These are phyloP conservation scores for Esox masquinongy DNA, from an alignment of 2,797 vertebrate genomes.

Conservation along the genomic window DNA sequence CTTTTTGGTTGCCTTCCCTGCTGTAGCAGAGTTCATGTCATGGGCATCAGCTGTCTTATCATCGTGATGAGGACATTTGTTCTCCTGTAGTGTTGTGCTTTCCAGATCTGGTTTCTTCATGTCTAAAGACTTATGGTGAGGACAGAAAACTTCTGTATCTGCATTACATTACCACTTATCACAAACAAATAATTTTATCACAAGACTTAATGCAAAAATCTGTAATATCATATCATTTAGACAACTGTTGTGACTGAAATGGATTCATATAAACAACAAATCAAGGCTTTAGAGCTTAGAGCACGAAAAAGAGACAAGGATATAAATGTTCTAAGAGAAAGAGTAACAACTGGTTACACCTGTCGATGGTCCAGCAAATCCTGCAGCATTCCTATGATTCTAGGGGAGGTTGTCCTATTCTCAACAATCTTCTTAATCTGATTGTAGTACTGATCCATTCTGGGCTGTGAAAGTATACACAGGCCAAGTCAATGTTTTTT, in stretches of 20 bases:
- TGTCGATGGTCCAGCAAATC: constrained; percentile 84
- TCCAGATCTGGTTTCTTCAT: neutral
- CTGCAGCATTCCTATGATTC: constrained; percentile 87
- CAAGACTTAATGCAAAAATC: neutral
- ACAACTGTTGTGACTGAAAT: neutral
- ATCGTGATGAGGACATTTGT: neutral
- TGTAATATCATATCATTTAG: neutral
- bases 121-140: neutral
- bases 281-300: neutral
- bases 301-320: neutral
- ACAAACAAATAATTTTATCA: neutral
- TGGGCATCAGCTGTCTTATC: neutral
- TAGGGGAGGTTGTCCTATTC: constrained; percentile 85
- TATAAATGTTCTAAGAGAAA: neutral
- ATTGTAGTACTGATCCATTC: constrained; percentile 90
- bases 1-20: neutral
- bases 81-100: neutral
- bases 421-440: constrained; percentile 91
- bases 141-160: neutral
- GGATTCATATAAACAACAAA: neutral
- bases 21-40: neutral
- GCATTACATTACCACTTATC: neutral
- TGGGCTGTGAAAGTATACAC: constrained; percentile 67
- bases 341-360: constrained; percentile 54
- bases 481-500: neutral